Evolutionary conservation across 1,140 invertebrate species (phyloP), one percentile per base, ranked within the genome.

Genomic region (Apocrypta bakeri): DNA sequence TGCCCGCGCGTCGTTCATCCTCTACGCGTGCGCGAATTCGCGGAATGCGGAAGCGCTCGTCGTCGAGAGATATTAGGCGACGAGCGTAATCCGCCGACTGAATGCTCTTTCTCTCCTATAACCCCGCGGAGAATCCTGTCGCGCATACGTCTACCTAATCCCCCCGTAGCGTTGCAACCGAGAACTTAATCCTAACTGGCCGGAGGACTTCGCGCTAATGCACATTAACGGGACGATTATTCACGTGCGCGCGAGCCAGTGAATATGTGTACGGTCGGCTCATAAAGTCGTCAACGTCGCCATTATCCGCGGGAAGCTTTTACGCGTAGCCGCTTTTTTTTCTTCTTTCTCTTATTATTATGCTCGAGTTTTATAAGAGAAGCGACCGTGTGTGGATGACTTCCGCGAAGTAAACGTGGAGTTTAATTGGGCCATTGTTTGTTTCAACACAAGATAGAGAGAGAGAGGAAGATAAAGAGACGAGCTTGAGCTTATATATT

Each of bases 201-300:
- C 31, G 21, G 48, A 64, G 40, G 56, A 76, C 40, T 33, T 9
- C 40, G 63, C 11, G 27, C 61, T 73, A 69, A 71, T 79, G 37
- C 77, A 79, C 77, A 79, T 74, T 74, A 81, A 74, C 79, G 79
- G 79, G 24, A n/a, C 61, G 71, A 81, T 81, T 81, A 80, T 80
- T 72, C 68, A 79, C 66, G 40, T 33, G 27, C n/a, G 25, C 21
- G 24, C 6, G 27, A 63, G 64, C 27, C 21, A 3, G 11, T 6
- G 25, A 25, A 14, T 71, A 71, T 31, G 9, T 37, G n/a, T 9
- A n/a, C 12, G 4, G 64, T 3, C 64, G 3, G 17, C 37, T 27
- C 66, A 79, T 79, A 79, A 66, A 73, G 71, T 74, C 61, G 71
- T 74, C 79, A 81, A 81, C 56, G 48, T 81, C 61, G 69, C 56